Base-by-base conservation (phyloP, 2,113 vertebrate species). In the Callospermophilus lateralis region DNA sequence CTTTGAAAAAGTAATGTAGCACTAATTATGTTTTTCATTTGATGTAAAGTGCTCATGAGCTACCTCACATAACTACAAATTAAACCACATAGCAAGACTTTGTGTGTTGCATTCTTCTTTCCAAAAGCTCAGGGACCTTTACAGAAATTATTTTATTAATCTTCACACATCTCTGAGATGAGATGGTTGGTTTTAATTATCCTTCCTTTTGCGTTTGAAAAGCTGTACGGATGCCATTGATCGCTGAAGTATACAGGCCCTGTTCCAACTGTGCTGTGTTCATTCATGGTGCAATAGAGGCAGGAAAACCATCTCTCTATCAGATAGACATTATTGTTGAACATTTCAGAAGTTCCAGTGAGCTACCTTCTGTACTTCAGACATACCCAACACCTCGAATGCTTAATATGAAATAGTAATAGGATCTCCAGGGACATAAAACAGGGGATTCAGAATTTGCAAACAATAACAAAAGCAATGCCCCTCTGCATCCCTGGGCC, bases 11-110 rank as follows among this genome's bases (percentile, higher is more conserved):
- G 81, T 80, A 97, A 95, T 92, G 68, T 90, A 96, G 84, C 55
- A 97, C 93, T 98, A 97, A 97, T 97, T 97, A 97, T 95, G 95
- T 93, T 97, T 98, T 97, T 72, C 92, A 96, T 95, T 94, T 93
- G 86, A 89, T 89, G 45, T 91, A 94, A 97, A 96, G 92, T 39
- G 63, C 85, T 97, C 80, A 94, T 89, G 96, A 93, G 96, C 92
- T 96, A 89, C 65, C 86, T 96, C 78, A 42, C 77, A 39, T 63
- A 95, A 89, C 92, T 94, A 95, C 86, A 98, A 97, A 94, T 96
- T 92, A 95, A 97, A 97, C 90, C 68, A 93, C 37, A 81, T 15
- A 77, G 72, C 92, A 86, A 90, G 85, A 93, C 1, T 51, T 93
- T 95, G 39, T 32, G 13, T 78, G 61, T 78, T 79, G 16, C 17